Conservation (phyloP, 2,113 vertebrate genomes). For the Anas platyrhynchos region DNA sequence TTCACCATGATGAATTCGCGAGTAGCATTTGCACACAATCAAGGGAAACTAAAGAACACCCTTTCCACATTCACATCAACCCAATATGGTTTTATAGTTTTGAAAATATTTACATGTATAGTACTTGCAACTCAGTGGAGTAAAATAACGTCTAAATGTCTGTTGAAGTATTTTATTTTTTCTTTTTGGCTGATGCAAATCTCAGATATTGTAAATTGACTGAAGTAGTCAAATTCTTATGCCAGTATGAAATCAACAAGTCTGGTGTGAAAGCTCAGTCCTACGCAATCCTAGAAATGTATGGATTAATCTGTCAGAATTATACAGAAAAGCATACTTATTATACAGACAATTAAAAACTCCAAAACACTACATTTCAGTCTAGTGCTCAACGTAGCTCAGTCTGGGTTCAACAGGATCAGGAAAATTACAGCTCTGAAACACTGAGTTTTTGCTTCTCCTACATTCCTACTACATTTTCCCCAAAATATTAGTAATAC, state of each 20-base stretch:
- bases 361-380: not conserved
- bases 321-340: not conserved
- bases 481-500: too few relatives aligned
- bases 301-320: not conserved
- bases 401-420: not conserved
- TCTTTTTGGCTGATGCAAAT: not conserved
- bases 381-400: not conserved
- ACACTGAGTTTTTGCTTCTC: not conserved
- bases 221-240: not conserved
- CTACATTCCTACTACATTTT: not conserved
- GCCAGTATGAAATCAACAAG: not conserved
- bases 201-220: not conserved
- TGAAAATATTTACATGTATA: not conserved
- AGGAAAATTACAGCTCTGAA: not conserved
- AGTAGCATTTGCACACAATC: not conserved
- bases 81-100: not conserved
- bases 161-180: not conserved
- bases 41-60: not conserved
- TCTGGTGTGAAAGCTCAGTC: not conserved
- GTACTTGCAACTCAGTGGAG: not conserved
- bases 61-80: not conserved
- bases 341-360: not conserved
- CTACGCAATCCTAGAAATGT: not conserved
- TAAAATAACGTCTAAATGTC: not conserved
- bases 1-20: not conserved